A percentile compares a stretch with the other conserved stretches of the same genome.
phyloP scores from a whole-genome alignment of 1,140 invertebrate species.

The Papilio helenus region DNA sequence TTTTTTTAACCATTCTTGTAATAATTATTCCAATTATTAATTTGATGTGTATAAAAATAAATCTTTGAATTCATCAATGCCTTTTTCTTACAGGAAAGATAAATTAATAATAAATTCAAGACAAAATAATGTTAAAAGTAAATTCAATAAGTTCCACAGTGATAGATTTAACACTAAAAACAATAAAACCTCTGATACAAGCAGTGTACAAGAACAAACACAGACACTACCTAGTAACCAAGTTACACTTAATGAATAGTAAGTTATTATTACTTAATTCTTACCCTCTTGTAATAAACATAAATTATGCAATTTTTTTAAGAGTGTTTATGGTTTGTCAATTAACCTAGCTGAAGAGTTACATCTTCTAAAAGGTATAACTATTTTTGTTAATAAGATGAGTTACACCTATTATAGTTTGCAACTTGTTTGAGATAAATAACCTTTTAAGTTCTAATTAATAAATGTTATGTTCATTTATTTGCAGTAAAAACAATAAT shows the following conservation, averaged over 20 bases:
- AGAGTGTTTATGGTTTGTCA: not conserved
- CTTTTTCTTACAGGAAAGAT: constrained; percentile 57
- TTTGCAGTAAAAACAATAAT: constrained; percentile 23
- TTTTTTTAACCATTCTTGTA: no score
- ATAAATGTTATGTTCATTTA: not conserved
- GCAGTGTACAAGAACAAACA: not conserved
- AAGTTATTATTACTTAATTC: not conserved
- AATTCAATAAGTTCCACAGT: constrained; percentile 24
- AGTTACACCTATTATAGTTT: no score
- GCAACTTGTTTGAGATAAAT: no score
- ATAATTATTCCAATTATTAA: no score
- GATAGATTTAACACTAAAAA: not conserved
- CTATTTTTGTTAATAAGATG: no score
- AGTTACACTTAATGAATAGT: not conserved
- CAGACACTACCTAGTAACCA: not conserved
- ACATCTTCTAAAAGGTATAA: no score
- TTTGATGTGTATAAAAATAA: no score
- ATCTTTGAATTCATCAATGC: not conserved
- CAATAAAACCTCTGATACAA: constrained; percentile 1
- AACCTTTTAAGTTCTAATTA: not conserved
- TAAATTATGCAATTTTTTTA: not conserved
- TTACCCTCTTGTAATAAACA: not conserved
- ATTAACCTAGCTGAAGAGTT: no score
- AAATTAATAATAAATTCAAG: constrained; percentile 53
- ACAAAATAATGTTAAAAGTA: constrained; percentile 44